Evolutionary conservation across 2,888 invertebrate genomes (phyloP).

Genomic region (Diplolepis rosae): DNA sequence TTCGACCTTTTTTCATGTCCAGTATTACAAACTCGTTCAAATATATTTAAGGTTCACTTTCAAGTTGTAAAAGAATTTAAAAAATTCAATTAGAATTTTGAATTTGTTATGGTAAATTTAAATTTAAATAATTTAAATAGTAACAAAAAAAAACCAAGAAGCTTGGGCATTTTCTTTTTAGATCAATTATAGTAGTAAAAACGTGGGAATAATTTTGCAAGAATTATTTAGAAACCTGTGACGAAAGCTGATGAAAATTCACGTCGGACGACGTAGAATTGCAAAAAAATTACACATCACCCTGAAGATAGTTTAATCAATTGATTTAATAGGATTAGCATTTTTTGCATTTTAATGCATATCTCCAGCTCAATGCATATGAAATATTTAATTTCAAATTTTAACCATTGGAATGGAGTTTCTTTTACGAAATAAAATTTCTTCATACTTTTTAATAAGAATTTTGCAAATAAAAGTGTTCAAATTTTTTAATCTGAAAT

Average conservation of each 20-base stretch:
- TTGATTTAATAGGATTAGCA: neutral
- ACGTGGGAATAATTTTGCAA: constrained; percentile 17
- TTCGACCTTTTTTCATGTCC: neutral
- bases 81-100: neutral
- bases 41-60: neutral
- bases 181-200: constrained; percentile 25
- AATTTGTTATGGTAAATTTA: neutral
- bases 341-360: neutral
- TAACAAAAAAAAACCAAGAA: neutral
- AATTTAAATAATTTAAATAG: neutral
- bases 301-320: neutral
- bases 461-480: neutral
- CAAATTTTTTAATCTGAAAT: neutral
- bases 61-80: neutral
- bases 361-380: neutral
- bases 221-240: neutral
- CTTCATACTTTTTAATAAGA: neutral
- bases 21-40: neutral
- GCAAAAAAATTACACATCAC: neutral
- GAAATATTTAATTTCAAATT: neutral
- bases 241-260: neutral
- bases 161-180: neutral
- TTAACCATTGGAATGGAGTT: too few relatives aligned
- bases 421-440: neutral
- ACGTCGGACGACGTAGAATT: neutral